phyloP scores from a whole-genome alignment of 2,113 vertebrate species.

The Chauna torquata region DNA sequence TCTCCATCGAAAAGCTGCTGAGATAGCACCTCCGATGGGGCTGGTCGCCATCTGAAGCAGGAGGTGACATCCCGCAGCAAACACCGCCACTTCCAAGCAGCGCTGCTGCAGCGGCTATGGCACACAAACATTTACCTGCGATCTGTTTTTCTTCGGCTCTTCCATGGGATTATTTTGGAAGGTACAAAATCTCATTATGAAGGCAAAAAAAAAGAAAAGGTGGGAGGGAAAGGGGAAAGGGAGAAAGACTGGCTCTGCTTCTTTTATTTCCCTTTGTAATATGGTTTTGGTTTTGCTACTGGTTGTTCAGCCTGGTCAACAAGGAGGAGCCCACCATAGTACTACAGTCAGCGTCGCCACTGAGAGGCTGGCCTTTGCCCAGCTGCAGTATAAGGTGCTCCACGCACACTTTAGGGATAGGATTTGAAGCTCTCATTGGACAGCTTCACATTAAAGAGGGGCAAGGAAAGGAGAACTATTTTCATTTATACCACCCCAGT shows the following conservation, averaged over 20 bases:
- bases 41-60: not conserved
- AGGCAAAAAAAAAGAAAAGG: not conserved
- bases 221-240: not conserved
- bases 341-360: fast-evolving
- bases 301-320: not conserved
- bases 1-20: not conserved
- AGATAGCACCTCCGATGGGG: not conserved
- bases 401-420: not conserved
- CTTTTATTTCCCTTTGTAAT: not conserved
- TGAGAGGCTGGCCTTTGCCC: not conserved
- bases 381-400: not conserved
- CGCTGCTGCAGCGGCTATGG: too few relatives aligned
- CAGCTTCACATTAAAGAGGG: not conserved
- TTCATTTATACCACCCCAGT: not conserved
- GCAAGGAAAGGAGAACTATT: not conserved
- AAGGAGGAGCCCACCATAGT: not conserved
- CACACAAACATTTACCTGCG: not conserved
- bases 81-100: not conserved
- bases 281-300: fast-evolving
- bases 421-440: not conserved
- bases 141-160: not conserved
- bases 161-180: not conserved
- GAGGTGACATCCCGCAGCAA: fast-evolving
- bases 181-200: not conserved
- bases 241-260: not conserved